phyloP scores from a whole-genome alignment of 2,113 vertebrate genomes.

The Rhinolophus ferrumequinum region DNA sequence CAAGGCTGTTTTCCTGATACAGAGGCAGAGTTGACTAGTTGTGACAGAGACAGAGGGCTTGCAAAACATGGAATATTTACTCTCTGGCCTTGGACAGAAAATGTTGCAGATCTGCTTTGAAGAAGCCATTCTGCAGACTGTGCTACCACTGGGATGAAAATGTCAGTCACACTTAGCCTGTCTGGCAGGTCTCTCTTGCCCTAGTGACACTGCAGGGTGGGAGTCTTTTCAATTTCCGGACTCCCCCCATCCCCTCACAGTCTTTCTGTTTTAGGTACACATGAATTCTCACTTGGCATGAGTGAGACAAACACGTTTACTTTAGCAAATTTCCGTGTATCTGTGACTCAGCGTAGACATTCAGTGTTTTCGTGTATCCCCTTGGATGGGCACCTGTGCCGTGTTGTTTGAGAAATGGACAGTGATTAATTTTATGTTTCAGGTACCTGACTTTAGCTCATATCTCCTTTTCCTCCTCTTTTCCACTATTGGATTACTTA shows the following conservation, averaged over 20 bases:
- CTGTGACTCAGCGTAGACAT: neutral
- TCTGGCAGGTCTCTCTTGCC: neutral
- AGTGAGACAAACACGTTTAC: neutral
- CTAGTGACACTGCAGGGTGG: neutral
- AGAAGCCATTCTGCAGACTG: neutral
- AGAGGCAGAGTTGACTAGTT: neutral
- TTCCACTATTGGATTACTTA: neutral
- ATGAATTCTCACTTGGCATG: neutral
- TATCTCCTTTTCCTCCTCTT: neutral
- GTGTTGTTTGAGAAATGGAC: neutral
- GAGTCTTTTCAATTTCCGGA: fast-evolving
- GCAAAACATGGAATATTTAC: neutral
- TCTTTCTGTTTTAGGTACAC: neutral
- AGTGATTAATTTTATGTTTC: neutral
- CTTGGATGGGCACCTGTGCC: neutral
- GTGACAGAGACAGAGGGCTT: neutral
- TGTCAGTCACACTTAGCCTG: too few species aligned
- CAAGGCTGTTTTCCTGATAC: neutral
- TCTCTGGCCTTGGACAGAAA: neutral
- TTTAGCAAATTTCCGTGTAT: neutral
- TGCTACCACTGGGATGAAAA: neutral
- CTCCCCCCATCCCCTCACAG: neutral
- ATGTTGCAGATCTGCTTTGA: neutral
- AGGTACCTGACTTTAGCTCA: neutral
- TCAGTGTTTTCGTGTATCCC: neutral